Evolutionary conservation across 1,140 invertebrate species (phyloP).

Genomic region (Papilio helenus): DNA sequence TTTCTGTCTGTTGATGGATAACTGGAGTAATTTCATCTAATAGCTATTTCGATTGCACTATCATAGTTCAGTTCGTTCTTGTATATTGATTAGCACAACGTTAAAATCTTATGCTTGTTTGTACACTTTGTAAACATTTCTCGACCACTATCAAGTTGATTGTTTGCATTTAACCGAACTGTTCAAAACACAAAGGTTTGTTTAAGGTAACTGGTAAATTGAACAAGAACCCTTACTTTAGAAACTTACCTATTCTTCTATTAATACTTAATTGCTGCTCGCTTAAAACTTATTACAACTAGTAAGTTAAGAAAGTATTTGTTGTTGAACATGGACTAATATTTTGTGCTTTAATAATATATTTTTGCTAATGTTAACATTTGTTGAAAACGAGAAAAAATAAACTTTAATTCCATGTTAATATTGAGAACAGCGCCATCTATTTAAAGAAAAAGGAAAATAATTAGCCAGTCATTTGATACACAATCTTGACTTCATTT

Average conservation of each 20-base stretch:
- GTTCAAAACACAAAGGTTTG: constrained; percentile 26
- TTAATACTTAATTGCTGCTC: neutral
- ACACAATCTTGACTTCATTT: too few relatives aligned
- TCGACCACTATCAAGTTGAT: constrained; percentile 40
- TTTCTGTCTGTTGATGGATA: neutral
- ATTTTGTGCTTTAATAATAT: neutral
- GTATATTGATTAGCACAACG: constrained; percentile 1
- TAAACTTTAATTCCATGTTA: neutral
- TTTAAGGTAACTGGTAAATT: constrained; percentile 23
- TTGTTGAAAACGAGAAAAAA: constrained; percentile 37
- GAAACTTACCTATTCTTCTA: neutral
- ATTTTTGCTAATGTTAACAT: constrained; percentile 43
- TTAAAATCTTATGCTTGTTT: constrained; percentile 41
- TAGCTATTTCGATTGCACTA: neutral
- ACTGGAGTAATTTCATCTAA: too few relatives aligned
- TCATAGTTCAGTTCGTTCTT: neutral
- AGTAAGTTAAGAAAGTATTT: too few relatives aligned
- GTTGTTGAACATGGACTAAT: too few relatives aligned
- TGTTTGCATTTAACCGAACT: constrained; percentile 19
- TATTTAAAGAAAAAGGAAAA: neutral
- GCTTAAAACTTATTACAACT: too few relatives aligned
- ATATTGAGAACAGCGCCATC: neutral
- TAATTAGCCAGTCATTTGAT: too few relatives aligned
- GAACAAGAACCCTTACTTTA: neutral
- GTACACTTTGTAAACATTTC: constrained; percentile 56